A percentile compares a stretch with the other conserved stretches of the same genome.
Conservation (phyloP, 64 coral and sea anemone genomes). For the Orbicella faveolata region DNA sequence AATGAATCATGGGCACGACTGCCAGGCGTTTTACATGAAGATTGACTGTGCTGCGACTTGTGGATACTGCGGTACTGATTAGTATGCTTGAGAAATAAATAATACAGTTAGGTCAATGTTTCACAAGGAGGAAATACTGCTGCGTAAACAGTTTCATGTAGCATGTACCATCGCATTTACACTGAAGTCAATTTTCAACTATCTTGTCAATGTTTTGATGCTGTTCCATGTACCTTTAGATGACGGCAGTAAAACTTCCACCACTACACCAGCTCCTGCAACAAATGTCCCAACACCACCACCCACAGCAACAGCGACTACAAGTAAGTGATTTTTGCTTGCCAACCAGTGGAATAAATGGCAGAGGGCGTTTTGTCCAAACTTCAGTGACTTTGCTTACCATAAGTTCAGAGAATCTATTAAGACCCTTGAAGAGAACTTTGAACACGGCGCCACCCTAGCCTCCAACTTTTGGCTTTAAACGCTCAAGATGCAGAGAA, state of each 20-base stretch:
- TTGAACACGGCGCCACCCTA: too few relatives aligned
- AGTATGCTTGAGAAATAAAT: neutral
- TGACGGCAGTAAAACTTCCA: neutral
- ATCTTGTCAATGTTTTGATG: neutral
- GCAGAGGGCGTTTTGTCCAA: neutral
- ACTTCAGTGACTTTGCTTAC: neutral
- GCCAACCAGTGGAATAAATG: neutral
- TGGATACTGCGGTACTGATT: slow-evolving; percentile 41
- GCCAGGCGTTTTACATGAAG: slow-evolving; percentile 27
- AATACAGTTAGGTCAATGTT: neutral
- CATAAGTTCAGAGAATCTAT: neutral
- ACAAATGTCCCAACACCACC: neutral
- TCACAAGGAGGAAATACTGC: too few relatives aligned
- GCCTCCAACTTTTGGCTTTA: too few relatives aligned
- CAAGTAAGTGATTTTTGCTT: neutral
- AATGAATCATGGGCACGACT: slow-evolving; percentile 19
- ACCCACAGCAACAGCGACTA: neutral
- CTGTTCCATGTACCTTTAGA: neutral
- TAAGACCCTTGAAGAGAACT: too few relatives aligned
- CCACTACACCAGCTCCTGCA: neutral
- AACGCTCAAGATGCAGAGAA: too few relatives aligned
- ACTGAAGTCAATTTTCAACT: too few relatives aligned
- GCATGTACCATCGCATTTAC: too few relatives aligned
- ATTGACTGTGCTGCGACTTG: slow-evolving; percentile 41
- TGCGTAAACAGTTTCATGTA: too few relatives aligned